A percentile compares a stretch with the other conserved stretches of the same genome.
These are phyloP conservation scores for Drosophila fungiperda DNA, from an alignment of 2,888 invertebrate species.

Conservation along the genomic window DNA sequence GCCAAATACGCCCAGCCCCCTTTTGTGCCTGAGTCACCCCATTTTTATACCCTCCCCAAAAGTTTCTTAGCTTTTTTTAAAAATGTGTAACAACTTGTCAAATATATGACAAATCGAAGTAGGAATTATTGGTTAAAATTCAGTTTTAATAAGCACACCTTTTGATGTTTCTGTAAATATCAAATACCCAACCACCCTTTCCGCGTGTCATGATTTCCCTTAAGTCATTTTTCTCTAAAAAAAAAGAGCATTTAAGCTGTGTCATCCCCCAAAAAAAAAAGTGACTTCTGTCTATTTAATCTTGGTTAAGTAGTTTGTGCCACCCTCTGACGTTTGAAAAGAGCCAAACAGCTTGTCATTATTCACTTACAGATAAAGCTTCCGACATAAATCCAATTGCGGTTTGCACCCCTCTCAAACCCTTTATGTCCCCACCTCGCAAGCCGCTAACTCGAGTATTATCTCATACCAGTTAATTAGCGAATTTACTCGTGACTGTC, in stretches of 20 bases:
- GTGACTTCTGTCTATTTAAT: conserved; percentile 37
- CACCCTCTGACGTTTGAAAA: conserved; percentile 32
- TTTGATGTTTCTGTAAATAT: background rate
- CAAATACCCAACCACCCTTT: background rate
- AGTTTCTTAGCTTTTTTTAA: background rate
- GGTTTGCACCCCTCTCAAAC: conserved; percentile 4
- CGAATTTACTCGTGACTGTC: conserved; percentile 43
- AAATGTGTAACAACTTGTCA: background rate
- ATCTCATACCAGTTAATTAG: conserved; percentile 55
- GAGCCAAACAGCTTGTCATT: conserved; percentile 49
- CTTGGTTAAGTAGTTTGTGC: conserved; percentile 53
- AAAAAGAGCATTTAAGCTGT: background rate
- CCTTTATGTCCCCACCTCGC: conserved; percentile 10
- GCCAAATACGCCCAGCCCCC: conserved; percentile 30
- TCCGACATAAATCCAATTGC: conserved; percentile 48
- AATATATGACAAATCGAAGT: background rate
- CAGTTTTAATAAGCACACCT: background rate
- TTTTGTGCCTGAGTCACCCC: conserved; percentile 41
- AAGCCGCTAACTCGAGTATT: conserved; percentile 30
- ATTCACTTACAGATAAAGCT: conserved; percentile 48
- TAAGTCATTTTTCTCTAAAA: background rate
- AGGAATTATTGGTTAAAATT: background rate
- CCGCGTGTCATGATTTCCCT: background rate
- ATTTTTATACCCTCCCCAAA: conserved; percentile 2
- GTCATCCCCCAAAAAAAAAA: background rate